Base-by-base conservation (phyloP, 2,797 vertebrate genomes). In the Graptemys geographica region DNA sequence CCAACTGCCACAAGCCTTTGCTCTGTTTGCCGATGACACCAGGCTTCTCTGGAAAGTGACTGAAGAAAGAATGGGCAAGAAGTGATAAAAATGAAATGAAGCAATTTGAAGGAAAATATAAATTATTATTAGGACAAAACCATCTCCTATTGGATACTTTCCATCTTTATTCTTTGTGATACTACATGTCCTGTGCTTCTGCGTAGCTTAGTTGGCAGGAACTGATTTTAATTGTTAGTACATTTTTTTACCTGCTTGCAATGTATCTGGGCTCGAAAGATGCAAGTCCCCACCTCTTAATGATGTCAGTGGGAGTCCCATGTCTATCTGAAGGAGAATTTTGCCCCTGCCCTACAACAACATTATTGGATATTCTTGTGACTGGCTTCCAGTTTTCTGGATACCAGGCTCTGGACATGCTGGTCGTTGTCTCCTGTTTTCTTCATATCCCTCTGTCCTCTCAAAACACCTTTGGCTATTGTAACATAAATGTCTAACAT, bases 261-360 rank as follows among this genome's bases (percentile, higher is more conserved):
- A 0, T 84, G 47, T 56, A 56, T 23, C 47, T 56, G 53, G 19
- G 25, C 8, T 91, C 84, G 37, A 41, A 23, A 57, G 56, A 23
- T 84, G 28, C 47, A 69, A 28, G 21, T 44, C 93, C 56, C 89
- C 28, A 3, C 13, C 28, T 82, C 28, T 90, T 92, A 44, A 78
- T 86, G 76, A 7, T 82, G 47, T 81, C 91, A 90, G 41, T 8
- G 62, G 51, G 84, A 83, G 81, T 28, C 86, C 72, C 76, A 82
- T 89, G 41, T 86, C 55, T 56, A 87, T 88, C 52, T 86, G 84
- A 93, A 9, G 69, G 83, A n/a, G 93, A 90, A 65, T 83, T 94
- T 86, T 81, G 37, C 49, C 84, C 85, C 49, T 90, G 74, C 78
- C 82, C 7, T 95, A 55, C 88, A 88, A 83, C 79, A 94, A 84